These are phyloP conservation scores for Rhagoletis zephyria DNA, from an alignment of 1,140 invertebrate species.

Conservation along the genomic window DNA sequence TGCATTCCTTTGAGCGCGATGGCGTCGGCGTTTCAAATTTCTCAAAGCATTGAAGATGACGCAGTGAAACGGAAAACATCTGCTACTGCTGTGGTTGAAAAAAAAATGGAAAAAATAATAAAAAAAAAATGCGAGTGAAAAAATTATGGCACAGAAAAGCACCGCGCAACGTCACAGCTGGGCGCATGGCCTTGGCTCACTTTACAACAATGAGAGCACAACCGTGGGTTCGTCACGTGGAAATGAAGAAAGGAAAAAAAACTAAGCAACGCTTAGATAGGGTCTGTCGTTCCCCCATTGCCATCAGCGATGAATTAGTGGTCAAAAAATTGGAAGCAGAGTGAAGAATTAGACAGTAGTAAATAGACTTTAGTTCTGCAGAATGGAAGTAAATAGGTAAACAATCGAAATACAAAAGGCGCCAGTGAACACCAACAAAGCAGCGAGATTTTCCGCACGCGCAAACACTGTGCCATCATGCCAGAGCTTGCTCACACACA, in stretches of 20 bases:
- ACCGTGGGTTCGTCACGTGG: background rate
- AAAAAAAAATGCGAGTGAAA: background rate
- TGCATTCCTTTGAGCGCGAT: background rate
- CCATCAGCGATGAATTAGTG: too few relatives aligned
- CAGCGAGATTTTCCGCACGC: background rate
- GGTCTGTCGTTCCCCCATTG: too few relatives aligned
- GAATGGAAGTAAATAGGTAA: too few relatives aligned
- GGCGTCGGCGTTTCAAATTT: background rate
- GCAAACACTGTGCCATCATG: background rate
- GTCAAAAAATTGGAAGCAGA: background rate
- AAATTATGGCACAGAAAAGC: background rate
- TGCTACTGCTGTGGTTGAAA: background rate
- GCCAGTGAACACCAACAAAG: background rate
- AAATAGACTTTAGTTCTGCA: too few relatives aligned
- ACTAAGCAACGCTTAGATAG: background rate
- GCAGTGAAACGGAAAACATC: conserved; percentile 29
- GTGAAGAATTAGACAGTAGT: background rate
- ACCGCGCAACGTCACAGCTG: background rate
- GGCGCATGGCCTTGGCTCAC: background rate
- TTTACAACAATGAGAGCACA: background rate
- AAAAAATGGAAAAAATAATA: background rate
- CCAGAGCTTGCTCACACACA: background rate
- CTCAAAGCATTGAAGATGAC: conserved; percentile 26
- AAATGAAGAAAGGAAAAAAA: background rate
- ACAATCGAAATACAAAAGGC: too few relatives aligned